Base-by-base conservation (phyloP, 2,797 vertebrate species). In the Eulemur mongoz region DNA sequence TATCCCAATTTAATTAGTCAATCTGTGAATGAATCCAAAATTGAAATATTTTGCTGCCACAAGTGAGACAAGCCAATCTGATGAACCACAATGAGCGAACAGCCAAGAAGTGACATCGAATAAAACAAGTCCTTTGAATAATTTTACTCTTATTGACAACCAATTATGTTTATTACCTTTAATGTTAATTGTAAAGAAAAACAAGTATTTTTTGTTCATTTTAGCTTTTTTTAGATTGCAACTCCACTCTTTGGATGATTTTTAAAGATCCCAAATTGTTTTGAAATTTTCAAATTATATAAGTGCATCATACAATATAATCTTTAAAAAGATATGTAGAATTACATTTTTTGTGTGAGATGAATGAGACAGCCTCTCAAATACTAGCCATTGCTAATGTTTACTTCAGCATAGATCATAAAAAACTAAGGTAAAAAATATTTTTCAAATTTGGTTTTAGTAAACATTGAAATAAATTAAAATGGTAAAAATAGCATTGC, bases 321-420 rank as follows among this genome's bases (percentile, higher is more conserved):
- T 30, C 25, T 72, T 81, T 63, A 6, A 38, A 95, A 88, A 70
- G 2, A 65, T 98, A 98, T 98, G 98, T 98, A 98, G 95, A 97
- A 97, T 97, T 98, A 96, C 93, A 94, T 97, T 98, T 82, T 98
- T 98, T 98, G 72, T 22, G 32, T 78, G 92, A 98, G 94, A 97
- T 95, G 69, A 94, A 98, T 98, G 96, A 98, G 80, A 92, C 91
- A 97, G 79, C 61, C 81, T 97, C 94, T 98, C 95, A 98, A 98
- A 98, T 98, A 97, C 94, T 97, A 98, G 91, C 59, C 93, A 96
- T 97, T 97, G 90, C 94, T 98, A 98, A 97, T 95, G 98, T 98
- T 98, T 98, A 98, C 95, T 97, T 95, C 95, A 59, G 38, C 92
- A 97, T 98, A 98, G 97, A 98, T 98, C 97, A 98, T 98, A 95